These are phyloP conservation scores for Perca flavescens DNA, from an alignment of 2,113 vertebrate species.

Conservation along the genomic window DNA sequence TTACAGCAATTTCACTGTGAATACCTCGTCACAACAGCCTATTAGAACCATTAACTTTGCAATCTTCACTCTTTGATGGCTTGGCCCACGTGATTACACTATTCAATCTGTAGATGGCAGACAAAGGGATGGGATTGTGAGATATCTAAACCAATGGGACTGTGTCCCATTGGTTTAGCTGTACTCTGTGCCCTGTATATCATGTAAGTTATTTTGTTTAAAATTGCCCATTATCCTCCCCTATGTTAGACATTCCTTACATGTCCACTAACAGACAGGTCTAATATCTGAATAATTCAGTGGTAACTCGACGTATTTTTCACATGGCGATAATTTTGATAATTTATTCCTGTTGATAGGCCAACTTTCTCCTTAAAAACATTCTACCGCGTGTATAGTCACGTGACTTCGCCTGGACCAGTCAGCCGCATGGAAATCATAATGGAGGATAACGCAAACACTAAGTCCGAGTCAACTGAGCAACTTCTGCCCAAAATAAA, in stretches of 20 bases:
- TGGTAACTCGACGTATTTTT: background rate
- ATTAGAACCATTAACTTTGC: conserved; percentile 56
- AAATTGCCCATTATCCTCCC: background rate
- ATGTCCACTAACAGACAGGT: background rate
- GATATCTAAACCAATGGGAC: background rate
- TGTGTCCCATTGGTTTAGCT: background rate
- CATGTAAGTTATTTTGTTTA: background rate
- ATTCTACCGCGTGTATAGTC: too few relatives aligned
- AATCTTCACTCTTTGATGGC: conserved; percentile 47
- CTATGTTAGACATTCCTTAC: background rate
- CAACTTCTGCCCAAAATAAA: too few relatives aligned
- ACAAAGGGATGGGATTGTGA: background rate
- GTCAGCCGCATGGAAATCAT: too few relatives aligned
- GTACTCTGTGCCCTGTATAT: background rate
- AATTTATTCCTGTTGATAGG: too few relatives aligned
- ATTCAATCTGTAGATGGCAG: conserved; percentile 27
- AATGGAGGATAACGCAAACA: too few relatives aligned
- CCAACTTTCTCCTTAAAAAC: too few relatives aligned
- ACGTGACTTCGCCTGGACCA: too few relatives aligned
- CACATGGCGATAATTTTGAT: too few relatives aligned
- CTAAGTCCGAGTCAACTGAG: too few relatives aligned
- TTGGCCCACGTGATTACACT: conserved; percentile 11
- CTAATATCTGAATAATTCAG: background rate
- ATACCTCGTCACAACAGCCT: conserved; percentile 43
- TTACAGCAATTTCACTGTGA: conserved; percentile 62